Evolutionary conservation across 2,888 invertebrate species (phyloP), one percentile per base, ranked within the genome.

Genomic region (Cataglyphis albicans): DNA sequence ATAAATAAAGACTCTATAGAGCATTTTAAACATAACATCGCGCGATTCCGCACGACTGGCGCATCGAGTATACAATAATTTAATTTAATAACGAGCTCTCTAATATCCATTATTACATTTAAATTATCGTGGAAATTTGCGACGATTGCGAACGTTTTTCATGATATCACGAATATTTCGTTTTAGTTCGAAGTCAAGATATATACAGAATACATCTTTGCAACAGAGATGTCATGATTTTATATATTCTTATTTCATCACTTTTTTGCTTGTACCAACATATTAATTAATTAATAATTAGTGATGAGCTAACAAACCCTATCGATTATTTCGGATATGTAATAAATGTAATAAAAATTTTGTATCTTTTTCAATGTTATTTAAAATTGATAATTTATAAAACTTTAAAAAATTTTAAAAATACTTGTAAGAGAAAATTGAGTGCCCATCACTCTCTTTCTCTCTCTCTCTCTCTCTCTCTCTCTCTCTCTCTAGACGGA

Each of bases 1-100:
- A 91, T 92, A 92, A 92, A 93, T 93, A 92, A 92, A 93, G 85
- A 91, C 89, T 93, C 88, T 91, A 44, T 44, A 89, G 89, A 90
- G 89, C 88, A 87, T 89, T 90, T 88, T 86, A 91, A 92, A 93
- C 89, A 86, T 85, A 92, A 92, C 89, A 83, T 88, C 86, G 85
- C 90, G 85, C 85, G 82, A 70, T 81, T 76, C 78, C 83, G 83
- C 80, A 85, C 89, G 83, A 88, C 21, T 85, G 35, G 67, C 72
- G 83, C 86, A 75, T 88, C 84, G 81, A 87, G 75, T 88, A 80
- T 87, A 88, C 80, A 81, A 85, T 87, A 87, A 87, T 86, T 89
- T 87, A 87, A 87, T 86, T 89, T 78, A 89, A 89, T 84, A 89
- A 89, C 87, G 86, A 84, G 85, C 74, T 72, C 81, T 61, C 38